Conservation (phyloP, 2,888 invertebrate genomes). For the Hydroisotoma schaefferi region DNA sequence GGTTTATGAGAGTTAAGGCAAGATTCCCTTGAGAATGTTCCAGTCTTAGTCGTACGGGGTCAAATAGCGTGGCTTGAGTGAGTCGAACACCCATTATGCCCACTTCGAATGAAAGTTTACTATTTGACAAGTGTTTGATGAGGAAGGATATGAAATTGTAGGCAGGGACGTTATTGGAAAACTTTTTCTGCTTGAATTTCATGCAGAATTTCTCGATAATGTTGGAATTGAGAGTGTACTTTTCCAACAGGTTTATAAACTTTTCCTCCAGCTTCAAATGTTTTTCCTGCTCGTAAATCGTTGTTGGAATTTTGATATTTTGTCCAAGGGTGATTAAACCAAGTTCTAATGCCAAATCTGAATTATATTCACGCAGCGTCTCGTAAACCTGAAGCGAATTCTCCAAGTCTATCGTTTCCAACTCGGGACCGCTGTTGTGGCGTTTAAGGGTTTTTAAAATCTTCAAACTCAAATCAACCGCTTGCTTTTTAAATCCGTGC, state of each 20-base stretch:
- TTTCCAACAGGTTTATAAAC: background rate
- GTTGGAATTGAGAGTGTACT: background rate
- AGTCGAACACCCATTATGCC: background rate
- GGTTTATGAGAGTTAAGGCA: conserved; percentile 71
- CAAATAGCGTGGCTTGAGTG: conserved; percentile 38
- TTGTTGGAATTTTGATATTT: background rate
- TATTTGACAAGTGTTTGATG: conserved; percentile 58
- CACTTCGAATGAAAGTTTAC: conserved; percentile 7
- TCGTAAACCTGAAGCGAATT: background rate
- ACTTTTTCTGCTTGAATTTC: background rate
- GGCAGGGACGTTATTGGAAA: conserved; percentile 62
- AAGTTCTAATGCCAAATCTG: background rate
- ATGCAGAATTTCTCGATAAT: background rate
- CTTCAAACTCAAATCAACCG: background rate
- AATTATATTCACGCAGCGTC: background rate
- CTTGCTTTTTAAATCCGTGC: background rate
- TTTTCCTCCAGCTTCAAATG: background rate
- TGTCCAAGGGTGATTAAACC: background rate
- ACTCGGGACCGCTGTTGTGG: background rate
- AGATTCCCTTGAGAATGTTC: conserved; percentile 76
- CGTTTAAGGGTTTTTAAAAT: background rate
- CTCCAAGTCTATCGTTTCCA: background rate
- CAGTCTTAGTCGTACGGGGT: too few relatives aligned
- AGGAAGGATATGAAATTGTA: conserved; percentile 78
- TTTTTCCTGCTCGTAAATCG: background rate